Percentiles rank a stretch among this genome's conserved stretches.
Evolutionary conservation across 1,140 invertebrate genomes (phyloP).

Genomic region (Drosophila kikkawai): DNA sequence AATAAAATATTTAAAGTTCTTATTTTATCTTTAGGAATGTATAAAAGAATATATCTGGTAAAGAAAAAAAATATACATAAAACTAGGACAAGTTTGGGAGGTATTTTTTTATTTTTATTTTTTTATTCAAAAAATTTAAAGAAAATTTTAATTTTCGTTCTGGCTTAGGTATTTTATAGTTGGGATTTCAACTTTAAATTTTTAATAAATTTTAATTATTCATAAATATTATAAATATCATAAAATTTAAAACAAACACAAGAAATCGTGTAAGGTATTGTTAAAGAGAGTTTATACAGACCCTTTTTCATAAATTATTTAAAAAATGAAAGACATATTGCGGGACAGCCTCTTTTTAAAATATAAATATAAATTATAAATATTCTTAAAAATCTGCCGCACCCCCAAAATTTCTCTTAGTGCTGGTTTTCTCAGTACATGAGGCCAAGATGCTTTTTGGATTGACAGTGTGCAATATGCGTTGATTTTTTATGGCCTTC

Average conservation of each 20-base stretch:
- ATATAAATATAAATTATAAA: too few species aligned
- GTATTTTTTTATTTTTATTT: too few species aligned
- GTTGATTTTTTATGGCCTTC: constrained; percentile 85
- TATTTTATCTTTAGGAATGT: neutral
- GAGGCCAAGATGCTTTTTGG: constrained; percentile 23
- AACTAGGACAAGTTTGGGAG: too few species aligned
- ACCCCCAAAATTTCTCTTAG: neutral
- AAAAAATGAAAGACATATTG: neutral
- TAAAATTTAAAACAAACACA: neutral
- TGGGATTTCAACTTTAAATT: too few species aligned
- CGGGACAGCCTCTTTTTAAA: neutral
- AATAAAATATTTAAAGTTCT: too few species aligned
- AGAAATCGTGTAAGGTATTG: neutral
- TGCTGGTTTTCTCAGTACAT: constrained; percentile 22
- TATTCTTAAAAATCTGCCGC: too few species aligned
- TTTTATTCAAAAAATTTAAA: too few species aligned
- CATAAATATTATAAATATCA: neutral
- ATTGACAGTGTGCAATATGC: constrained; percentile 84
- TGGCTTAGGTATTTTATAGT: too few species aligned
- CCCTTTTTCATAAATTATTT: neutral
- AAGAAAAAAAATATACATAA: too few species aligned
- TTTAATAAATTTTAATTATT: too few species aligned
- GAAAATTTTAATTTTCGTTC: too few species aligned
- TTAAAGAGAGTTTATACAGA: neutral
- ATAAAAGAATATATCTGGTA: neutral